Percentiles rank a stretch among this genome's conserved stretches.
These are phyloP conservation scores for Takifugu rubripes DNA, from an alignment of 2,797 vertebrate species.

Conservation along the genomic window DNA sequence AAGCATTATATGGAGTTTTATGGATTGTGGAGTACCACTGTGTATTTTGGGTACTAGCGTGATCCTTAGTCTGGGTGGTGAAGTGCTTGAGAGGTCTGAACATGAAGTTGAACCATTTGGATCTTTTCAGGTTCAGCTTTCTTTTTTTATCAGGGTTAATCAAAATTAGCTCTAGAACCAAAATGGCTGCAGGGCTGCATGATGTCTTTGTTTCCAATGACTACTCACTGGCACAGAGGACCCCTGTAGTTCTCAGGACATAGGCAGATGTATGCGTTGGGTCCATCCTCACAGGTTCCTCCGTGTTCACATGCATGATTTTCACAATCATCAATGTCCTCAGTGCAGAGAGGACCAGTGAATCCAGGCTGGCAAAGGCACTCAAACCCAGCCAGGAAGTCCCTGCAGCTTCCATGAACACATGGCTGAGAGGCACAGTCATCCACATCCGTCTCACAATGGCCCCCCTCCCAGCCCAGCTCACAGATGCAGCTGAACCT, in stretches of 20 bases:
- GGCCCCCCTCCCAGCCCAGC: constrained; percentile 80
- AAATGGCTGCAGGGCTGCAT: neutral
- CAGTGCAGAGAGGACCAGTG: constrained; percentile 77
- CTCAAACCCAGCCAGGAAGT: constrained; percentile 77
- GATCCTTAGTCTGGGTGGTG: too few relatives aligned
- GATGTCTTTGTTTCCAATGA: neutral
- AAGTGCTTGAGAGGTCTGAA: too few relatives aligned
- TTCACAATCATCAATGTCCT: constrained; percentile 81
- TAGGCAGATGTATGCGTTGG: constrained; percentile 79
- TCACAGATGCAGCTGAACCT: constrained; percentile 78
- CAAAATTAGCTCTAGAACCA: too few relatives aligned
- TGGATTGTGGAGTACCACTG: too few relatives aligned
- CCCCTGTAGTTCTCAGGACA: constrained; percentile 78
- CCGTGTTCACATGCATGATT: constrained; percentile 79
- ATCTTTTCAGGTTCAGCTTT: too few relatives aligned
- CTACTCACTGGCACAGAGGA: constrained; percentile 81
- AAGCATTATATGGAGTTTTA: neutral
- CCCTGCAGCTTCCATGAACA: constrained; percentile 77
- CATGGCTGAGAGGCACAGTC: constrained; percentile 85
- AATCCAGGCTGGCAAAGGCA: constrained; percentile 84
- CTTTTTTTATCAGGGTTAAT: too few relatives aligned
- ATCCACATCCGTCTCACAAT: constrained; percentile 77
- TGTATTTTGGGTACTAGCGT: too few relatives aligned
- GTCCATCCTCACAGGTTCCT: constrained; percentile 77
- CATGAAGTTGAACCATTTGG: too few relatives aligned